These are phyloP conservation scores for Pomatorhinus ruficollis DNA, from an alignment of 2,113 vertebrate genomes.

Conservation along the genomic window DNA sequence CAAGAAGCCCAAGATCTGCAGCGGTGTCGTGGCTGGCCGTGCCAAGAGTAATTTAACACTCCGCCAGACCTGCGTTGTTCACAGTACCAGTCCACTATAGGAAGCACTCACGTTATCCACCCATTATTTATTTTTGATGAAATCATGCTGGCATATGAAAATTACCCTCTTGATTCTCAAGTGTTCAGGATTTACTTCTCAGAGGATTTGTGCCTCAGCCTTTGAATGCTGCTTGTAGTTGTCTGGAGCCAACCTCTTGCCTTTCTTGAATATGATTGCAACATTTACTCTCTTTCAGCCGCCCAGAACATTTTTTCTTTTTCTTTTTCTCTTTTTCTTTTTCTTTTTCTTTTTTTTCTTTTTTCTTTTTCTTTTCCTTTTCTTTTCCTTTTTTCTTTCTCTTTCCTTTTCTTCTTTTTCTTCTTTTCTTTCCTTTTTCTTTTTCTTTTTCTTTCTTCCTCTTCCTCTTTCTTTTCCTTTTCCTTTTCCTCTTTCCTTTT, in stretches of 20 bases:
- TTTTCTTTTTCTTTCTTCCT: fast-evolving
- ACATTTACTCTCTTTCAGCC: not conserved
- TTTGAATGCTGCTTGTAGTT: not conserved
- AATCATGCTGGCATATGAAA: not conserved
- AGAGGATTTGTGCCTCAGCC: not conserved
- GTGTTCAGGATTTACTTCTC: not conserved
- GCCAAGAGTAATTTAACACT: too few species aligned
- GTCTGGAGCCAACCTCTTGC: not conserved
- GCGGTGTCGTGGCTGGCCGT: too few species aligned
- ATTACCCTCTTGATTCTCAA: not conserved
- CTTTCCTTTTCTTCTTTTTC: fast-evolving
- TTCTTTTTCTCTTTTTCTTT: fast-evolving
- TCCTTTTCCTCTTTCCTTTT: fast-evolving
- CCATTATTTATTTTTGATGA: not conserved
- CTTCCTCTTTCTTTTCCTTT: fast-evolving
- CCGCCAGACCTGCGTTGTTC: too few species aligned
- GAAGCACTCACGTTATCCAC: not conserved
- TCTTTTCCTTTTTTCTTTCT: fast-evolving
- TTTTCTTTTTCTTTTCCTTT: fast-evolving
- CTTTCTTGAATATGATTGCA: not conserved
- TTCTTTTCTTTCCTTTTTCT: too few species aligned
- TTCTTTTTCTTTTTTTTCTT: too few species aligned
- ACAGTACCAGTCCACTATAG: not conserved
- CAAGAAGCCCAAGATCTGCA: too few species aligned
- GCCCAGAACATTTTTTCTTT: not conserved